Base-by-base conservation (phyloP, 2,113 vertebrate species). In the Haplochromis burtoni region DNA sequence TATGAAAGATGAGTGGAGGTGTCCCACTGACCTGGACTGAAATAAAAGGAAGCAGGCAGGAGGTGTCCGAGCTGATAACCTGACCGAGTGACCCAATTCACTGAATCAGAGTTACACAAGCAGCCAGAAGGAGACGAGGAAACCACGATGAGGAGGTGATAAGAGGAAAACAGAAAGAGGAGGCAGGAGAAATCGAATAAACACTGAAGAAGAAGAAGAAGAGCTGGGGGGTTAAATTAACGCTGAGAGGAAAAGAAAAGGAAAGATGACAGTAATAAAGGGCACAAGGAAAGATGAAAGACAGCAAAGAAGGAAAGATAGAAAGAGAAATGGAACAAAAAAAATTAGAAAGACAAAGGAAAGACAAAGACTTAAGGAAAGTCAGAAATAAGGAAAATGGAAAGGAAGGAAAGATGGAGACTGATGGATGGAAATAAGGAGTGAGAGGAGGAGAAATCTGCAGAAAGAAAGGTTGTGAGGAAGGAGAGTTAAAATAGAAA, bases 11-110 rank as follows among this genome's bases (percentile, higher is more conserved):
- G 4, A 35, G 51, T 45, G 3, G 7, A 66, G 31, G 47, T 90
- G 93, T 88, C 90, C 92, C 73, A 94, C 91, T 93, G 86, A 93
- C 94, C 92, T 85, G 45, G 16, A 51, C 31, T 11, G 53, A 21
- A 85, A 73, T 38, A 66, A 88, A 85, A 81, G 71, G 61, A 78
- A 45, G 19, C 6, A 19, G 55, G 85, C 76, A 57, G 86, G 78
- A 86, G 84, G 82, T 16, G 47, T 82, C 40, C 51, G 71, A 88
- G 82, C 85, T 76, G 31, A 90, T 17, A 83, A 38, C 79, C 81
- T 9, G 54, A 57, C 49, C 59, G 2, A 57, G 4, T 82, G 83
- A 90, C 90, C 87, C 2, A 21, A 68, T 87, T 89, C 45, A 76
- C 35, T 53, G 42, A 61, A 8, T 14, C 71, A 5, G 11, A 47